Evolutionary conservation across 2,797 vertebrate genomes (phyloP), one percentile per base, ranked within the genome.

Genomic region (Lithobates sylvaticus): DNA sequence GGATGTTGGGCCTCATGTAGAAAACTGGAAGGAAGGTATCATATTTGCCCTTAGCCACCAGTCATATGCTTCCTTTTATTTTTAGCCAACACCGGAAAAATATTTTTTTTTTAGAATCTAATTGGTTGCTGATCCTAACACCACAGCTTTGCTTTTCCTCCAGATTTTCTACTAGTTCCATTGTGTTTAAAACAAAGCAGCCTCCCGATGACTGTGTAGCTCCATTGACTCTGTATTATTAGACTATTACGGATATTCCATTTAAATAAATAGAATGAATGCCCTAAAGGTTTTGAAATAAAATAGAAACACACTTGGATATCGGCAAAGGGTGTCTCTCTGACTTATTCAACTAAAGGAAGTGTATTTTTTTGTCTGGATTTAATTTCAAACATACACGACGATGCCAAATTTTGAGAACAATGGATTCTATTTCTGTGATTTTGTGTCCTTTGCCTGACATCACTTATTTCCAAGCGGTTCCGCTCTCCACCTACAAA

Each of bases 341-440:
- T 87, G 77, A 88, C 72, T 89, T 89, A 34, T 90, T 78, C 82
- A 88, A 83, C 73, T 47, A 88, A 87, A 90, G 88, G 88, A 91
- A 90, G 87, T 88, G 34, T 93, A 88, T 93, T 93, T 86, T 47
- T 94, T 92, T 92, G 88, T 90, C 90, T 93, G 90, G 93, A 93
- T 89, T 93, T 92, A 90, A 93, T 93, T 93, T 94, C 88, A 91
- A 88, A 91, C 90, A 88, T 90, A 90, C 89, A 92, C 91, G 89
- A 69, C 27, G 0, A 88, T 93, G 92, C 93, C 94, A 95, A 91
- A 91, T 90, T 78, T 88, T 89, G 90, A 88, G 90, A 94, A 93
- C 93, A 94, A 92, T 94, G 92, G 91, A 88, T 94, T 93, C 93
- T 95, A 91, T 94, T 94, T 95, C 91, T 92, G 90, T 91, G 68